These are phyloP conservation scores for Pyrrhosoma nymphula DNA, from an alignment of 2,888 invertebrate genomes.

Conservation along the genomic window DNA sequence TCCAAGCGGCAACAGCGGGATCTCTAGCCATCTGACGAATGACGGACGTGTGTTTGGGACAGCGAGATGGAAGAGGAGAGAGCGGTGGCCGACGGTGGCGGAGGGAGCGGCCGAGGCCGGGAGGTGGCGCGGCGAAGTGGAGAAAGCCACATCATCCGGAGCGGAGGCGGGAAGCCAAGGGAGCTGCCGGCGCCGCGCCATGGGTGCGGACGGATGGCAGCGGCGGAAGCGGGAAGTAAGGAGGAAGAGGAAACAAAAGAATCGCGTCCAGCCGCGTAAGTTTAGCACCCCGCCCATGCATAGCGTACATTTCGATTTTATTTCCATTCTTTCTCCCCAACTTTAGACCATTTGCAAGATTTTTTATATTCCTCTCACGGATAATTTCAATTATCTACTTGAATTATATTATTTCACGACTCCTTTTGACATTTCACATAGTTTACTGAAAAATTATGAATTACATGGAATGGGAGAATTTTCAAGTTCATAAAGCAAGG, in stretches of 20 bases:
- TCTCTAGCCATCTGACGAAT: constrained; percentile 56
- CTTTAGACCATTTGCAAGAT: no score
- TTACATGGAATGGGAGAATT: no score
- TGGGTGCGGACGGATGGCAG: not conserved
- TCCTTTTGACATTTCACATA: no score
- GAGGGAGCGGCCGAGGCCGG: not conserved
- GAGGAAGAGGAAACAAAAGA: constrained; percentile 24
- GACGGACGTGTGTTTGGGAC: constrained; percentile 46
- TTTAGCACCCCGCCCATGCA: not conserved
- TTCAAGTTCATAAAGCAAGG: no score
- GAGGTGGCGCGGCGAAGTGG: not conserved
- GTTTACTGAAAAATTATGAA: no score
- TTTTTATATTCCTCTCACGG: no score
- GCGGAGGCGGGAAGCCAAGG: not conserved
- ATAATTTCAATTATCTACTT: no score
- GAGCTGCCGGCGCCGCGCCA: not conserved
- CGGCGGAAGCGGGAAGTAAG: not conserved
- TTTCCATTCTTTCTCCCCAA: no score
- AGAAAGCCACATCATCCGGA: not conserved
- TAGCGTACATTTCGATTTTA: no score
- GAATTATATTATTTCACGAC: no score
- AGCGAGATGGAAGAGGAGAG: not conserved
- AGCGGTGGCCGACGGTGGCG: not conserved
- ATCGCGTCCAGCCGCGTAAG: not conserved
- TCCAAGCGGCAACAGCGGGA: constrained; percentile 20